These are phyloP conservation scores for Sturnira hondurensis DNA, from an alignment of 2,113 vertebrate genomes.

Conservation along the genomic window DNA sequence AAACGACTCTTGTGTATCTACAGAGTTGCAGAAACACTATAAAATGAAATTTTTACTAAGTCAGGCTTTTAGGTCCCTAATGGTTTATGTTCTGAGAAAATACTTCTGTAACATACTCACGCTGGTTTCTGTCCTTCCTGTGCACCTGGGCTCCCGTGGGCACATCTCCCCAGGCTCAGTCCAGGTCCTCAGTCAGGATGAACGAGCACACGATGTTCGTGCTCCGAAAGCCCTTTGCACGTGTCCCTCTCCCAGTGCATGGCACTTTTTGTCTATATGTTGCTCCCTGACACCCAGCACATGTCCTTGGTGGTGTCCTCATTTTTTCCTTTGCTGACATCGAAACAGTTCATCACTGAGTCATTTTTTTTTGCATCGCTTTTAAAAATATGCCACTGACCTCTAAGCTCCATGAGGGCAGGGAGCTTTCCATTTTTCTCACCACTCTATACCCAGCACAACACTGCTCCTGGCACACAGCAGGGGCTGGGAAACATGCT, in stretches of 20 bases:
- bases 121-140: not conserved
- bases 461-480: not conserved
- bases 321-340: not conserved
- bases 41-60: not conserved
- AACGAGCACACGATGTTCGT: rapidly evolving
- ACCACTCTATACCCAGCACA: not conserved
- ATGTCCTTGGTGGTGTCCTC: not conserved
- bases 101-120: not conserved
- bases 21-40: slow-evolving; percentile 26
- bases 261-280: not conserved
- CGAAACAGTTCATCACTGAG: not conserved
- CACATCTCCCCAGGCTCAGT: not conserved
- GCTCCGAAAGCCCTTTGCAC: not conserved
- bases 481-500: not conserved
- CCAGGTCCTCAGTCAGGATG: not conserved
- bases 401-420: not conserved
- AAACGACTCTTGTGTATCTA: not conserved
- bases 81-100: not conserved
- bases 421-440: not conserved
- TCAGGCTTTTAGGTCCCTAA: not conserved
- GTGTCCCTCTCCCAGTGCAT: not conserved
- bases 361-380: not conserved
- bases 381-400: not conserved
- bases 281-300: not conserved
- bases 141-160: not conserved